Conservation (phyloP, 53 echinoderm and acorn worm genomes). For the Paracentrotus lividus region DNA sequence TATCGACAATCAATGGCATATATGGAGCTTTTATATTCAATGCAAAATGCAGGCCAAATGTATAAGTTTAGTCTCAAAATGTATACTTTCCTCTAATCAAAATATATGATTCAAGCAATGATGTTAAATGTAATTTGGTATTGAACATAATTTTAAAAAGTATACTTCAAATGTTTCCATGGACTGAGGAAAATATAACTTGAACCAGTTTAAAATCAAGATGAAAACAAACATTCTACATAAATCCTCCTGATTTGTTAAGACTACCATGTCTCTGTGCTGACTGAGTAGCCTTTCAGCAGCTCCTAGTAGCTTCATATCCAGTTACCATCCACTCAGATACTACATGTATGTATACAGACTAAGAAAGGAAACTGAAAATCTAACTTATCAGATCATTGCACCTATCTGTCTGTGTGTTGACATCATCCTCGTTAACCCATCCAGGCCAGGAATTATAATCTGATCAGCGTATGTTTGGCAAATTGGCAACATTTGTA, state of each 20-base stretch:
- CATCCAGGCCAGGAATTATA: too few relatives aligned
- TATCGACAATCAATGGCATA: not conserved
- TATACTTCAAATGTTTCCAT: too few relatives aligned
- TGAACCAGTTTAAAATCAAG: too few relatives aligned
- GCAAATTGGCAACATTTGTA: too few relatives aligned
- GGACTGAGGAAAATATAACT: too few relatives aligned
- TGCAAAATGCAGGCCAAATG: not conserved
- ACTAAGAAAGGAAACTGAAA: not conserved
- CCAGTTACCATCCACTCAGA: not conserved
- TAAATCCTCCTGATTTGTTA: not conserved
- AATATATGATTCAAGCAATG: not conserved
- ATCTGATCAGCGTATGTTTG: too few relatives aligned
- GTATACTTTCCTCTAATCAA: not conserved
- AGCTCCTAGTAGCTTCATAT: not conserved
- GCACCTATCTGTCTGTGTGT: not conserved
- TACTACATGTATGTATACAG: not conserved
- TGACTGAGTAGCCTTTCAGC: not conserved
- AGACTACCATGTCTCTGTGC: not conserved
- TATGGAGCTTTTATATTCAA: not conserved
- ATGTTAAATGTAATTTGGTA: not conserved
- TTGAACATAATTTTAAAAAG: too few relatives aligned
- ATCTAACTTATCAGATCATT: not conserved
- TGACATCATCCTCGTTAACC: too few relatives aligned
- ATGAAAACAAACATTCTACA: not conserved
- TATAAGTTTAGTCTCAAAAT: not conserved